Conservation (phyloP, 2,888 invertebrate species). For the Charanyca ferruginea region DNA sequence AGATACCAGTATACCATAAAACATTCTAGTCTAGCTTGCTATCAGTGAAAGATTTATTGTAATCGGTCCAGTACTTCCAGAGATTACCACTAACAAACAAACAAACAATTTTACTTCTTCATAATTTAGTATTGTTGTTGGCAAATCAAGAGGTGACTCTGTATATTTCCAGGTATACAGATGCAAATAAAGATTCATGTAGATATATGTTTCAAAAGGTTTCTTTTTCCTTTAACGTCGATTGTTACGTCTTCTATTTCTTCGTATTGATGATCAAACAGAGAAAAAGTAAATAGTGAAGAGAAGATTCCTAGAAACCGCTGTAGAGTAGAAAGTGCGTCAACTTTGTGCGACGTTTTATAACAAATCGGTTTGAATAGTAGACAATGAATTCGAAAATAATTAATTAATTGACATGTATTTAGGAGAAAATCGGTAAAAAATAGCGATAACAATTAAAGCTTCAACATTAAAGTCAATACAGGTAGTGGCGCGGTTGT, state of each 20-base stretch:
- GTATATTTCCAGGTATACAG: conserved; percentile 5
- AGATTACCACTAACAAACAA: not conserved
- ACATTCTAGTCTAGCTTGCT: not conserved
- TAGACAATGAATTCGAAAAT: not conserved
- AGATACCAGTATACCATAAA: not conserved
- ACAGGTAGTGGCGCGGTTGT: not conserved
- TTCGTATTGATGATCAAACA: conserved; percentile 45
- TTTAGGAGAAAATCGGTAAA: not conserved
- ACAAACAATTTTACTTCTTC: not conserved
- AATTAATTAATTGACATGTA: not conserved
- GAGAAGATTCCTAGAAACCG: conserved; percentile 46
- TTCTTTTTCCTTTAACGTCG: not conserved
- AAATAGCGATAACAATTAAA: not conserved
- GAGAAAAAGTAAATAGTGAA: conserved; percentile 29
- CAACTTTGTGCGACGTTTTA: conserved; percentile 20
- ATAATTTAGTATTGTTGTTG: not conserved
- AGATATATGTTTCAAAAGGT: conserved; percentile 8
- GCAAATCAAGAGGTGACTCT: not conserved
- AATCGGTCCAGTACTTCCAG: not conserved
- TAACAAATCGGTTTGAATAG: conserved; percentile 14
- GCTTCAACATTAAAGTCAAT: no score
- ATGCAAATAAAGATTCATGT: not conserved
- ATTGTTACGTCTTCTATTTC: conserved; percentile 22
- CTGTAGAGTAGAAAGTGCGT: conserved; percentile 55
- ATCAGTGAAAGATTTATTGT: not conserved